Base-by-base conservation (phyloP, 2,113 vertebrate genomes). In the Amazona guildingii region DNA sequence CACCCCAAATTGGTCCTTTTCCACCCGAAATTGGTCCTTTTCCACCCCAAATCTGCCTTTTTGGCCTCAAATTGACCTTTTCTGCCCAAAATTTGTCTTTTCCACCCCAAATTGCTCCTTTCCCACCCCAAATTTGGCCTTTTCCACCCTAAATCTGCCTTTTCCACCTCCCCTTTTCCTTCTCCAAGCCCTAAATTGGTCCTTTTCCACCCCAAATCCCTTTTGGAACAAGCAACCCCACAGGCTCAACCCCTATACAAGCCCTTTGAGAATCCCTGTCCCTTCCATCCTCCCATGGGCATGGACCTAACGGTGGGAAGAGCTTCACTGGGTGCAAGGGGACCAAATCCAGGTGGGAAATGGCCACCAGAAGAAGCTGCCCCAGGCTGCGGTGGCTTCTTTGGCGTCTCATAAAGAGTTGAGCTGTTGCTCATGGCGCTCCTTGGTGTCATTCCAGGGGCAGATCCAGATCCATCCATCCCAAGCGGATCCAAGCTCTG, bases 301-400 rank as follows among this genome's bases (percentile, higher is more conserved):
- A 4, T 4, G 17, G 7, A 16, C 8, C 6, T 3, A 16, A 8
- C 15, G 17, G 41, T 11, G 12, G 41, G n/a, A 35, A 24, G 43
- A 10, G 11, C 5, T 5, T 0, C 2, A 9, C 3, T 10, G 19
- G 46, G 21, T 1, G 28, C 48, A 29, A 41, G 24, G 24, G 25
- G 41, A 31, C 3, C 15, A 24, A n/a, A 72, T 23, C 5, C 2
- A 0, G 21, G 2, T 25, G 31, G 63, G 33, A 59, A 52, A 14
- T 10, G 21, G 29, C 2, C 67, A 17, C 16, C 3, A 3, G 17
- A 15, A 55, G 41, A 7, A 44, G 11, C 15, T 14, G 15, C 15
- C 5, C 15, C 14, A 4, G 33, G 39, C 31, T 8, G n/a, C 4
- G 2, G 41, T 13, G 57, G 67, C n/a, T 55, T 48, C 57, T 63